Percentiles rank a stretch among this genome's conserved stretches.
Conservation (phyloP, 2,888 invertebrate species). For the Ptilodon capucinus region DNA sequence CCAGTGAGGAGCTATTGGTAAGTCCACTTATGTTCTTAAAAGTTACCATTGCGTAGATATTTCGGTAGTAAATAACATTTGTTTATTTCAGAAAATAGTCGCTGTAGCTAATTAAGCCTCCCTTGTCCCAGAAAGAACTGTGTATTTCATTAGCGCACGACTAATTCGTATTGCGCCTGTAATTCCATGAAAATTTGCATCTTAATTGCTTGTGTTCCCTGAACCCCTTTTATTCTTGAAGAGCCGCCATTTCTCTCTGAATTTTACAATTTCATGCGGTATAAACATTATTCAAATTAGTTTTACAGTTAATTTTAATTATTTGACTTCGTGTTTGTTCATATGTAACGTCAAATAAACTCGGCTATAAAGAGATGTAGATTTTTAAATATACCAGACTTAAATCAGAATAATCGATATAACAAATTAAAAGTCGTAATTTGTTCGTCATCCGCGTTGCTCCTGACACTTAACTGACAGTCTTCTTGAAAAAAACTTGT, state of each 20-base stretch:
- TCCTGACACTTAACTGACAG: conserved; percentile 32
- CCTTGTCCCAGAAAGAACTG: conserved; percentile 26
- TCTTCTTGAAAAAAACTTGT: conserved; percentile 19
- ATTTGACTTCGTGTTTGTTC: conserved; percentile 35
- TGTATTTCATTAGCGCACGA: conserved; percentile 29
- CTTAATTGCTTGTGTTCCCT: conserved; percentile 30
- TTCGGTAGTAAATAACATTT: not conserved
- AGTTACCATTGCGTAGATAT: no score
- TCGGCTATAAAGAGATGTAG: not conserved
- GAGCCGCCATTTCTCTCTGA: conserved; percentile 16
- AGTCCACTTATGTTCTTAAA: no score
- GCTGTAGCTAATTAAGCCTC: conserved; percentile 27
- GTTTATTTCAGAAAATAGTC: not conserved
- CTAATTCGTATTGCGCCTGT: conserved; percentile 29
- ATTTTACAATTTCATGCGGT: conserved; percentile 30
- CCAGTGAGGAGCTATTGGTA: no score
- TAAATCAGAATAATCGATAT: conserved; percentile 16
- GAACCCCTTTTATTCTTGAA: conserved; percentile 31
- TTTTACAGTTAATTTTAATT: conserved; percentile 40
- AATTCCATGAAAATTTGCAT: conserved; percentile 33
- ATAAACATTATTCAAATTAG: conserved; percentile 47
- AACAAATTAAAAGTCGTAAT: conserved; percentile 32
- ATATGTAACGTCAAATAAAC: conserved; percentile 37
- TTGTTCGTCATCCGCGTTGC: conserved; percentile 28
- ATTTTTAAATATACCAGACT: conserved; percentile 8